Conservation (phyloP, 2,888 invertebrate species). For the Entomobrya multifasciata region DNA sequence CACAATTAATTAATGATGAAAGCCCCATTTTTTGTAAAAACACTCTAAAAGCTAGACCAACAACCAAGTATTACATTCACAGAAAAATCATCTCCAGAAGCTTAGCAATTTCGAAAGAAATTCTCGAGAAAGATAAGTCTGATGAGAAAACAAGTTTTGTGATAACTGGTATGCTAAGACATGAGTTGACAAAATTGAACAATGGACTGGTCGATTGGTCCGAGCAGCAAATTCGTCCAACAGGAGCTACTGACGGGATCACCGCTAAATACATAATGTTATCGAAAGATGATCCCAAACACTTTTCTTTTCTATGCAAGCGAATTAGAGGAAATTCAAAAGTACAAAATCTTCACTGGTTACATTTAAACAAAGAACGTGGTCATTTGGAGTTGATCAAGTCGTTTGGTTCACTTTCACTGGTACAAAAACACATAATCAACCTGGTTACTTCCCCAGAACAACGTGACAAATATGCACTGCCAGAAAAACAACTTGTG, state of each 20-base stretch:
- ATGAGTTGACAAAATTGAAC: neutral
- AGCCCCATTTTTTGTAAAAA: neutral
- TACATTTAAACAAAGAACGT: neutral
- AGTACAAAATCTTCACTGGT: neutral
- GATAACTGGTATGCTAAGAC: neutral
- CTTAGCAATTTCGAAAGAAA: neutral
- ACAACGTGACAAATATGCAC: neutral
- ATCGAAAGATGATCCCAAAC: neutral
- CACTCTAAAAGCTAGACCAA: neutral
- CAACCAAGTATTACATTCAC: neutral
- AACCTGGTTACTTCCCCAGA: neutral
- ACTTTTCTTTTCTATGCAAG: neutral
- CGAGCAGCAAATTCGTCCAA: neutral
- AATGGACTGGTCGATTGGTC: neutral
- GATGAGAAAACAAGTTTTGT: neutral
- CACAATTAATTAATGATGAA: neutral
- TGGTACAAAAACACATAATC: neutral
- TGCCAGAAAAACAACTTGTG: neutral
- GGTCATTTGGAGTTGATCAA: neutral
- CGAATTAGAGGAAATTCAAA: neutral
- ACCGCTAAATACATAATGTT: neutral
- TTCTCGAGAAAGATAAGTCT: neutral
- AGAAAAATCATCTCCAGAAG: neutral
- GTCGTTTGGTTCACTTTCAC: neutral
- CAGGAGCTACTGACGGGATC: neutral